phyloP scores from a whole-genome alignment of 2,113 vertebrate species.

The Ptilorrhoa leucosticta region DNA sequence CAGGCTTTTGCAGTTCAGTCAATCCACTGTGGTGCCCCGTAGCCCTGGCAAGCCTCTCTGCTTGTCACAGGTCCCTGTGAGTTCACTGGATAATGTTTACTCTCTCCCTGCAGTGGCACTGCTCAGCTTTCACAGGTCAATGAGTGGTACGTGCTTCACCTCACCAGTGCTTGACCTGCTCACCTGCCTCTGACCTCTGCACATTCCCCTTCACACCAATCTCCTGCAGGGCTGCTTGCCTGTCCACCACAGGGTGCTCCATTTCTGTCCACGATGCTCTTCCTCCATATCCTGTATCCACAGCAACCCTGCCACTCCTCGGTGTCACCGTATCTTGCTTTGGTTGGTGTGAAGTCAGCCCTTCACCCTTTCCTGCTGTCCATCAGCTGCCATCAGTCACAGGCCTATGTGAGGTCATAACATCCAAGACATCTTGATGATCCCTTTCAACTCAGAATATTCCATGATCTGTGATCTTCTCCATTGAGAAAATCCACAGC shows the following conservation, averaged over 20 bases:
- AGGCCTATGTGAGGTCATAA: background rate
- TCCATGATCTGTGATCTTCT: background rate
- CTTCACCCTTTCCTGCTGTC: background rate
- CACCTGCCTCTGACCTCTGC: background rate
- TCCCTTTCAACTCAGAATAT: background rate
- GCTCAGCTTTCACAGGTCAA: background rate
- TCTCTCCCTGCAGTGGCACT: background rate
- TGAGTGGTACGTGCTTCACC: background rate
- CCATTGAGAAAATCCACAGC: background rate
- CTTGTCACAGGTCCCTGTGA: background rate
- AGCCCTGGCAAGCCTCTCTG: background rate
- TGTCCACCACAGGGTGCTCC: background rate
- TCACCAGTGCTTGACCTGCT: background rate
- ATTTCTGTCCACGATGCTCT: background rate
- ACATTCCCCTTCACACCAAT: background rate
- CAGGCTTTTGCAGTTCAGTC: background rate
- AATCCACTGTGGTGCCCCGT: rapidly evolving
- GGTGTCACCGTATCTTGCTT: background rate
- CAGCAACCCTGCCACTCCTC: background rate
- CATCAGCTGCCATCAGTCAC: background rate
- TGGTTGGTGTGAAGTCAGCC: background rate
- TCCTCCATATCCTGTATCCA: background rate
- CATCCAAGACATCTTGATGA: background rate
- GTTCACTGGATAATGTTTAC: background rate
- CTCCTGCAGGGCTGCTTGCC: rapidly evolving